phyloP scores from a whole-genome alignment of 2,113 vertebrate species.

The Trematocara unimaculatum region DNA sequence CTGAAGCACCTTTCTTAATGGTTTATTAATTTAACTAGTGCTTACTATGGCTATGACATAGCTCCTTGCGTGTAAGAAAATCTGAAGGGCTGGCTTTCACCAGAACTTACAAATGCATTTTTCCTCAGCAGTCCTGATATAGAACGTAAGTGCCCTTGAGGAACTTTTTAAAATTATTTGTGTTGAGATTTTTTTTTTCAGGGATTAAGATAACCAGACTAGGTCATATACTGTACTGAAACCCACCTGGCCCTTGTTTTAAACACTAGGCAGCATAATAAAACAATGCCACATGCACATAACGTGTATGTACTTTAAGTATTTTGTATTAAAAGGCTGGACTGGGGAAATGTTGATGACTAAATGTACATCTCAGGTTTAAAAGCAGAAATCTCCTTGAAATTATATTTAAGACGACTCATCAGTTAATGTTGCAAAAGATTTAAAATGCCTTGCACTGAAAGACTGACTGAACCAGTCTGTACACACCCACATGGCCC shows the following conservation, averaged over 20 bases:
- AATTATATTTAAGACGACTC: background rate
- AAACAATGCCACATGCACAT: background rate
- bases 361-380: background rate
- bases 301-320: fast-evolving
- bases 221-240: background rate
- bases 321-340: background rate
- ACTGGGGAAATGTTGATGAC: background rate
- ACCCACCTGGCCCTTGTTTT: background rate
- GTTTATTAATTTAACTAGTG: background rate
- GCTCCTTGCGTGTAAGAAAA: fast-evolving
- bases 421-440: background rate
- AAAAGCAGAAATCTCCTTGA: background rate
- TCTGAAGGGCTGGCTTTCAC: background rate
- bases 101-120: background rate
- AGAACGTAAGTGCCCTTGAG: background rate
- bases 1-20: fast-evolving
- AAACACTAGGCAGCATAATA: background rate
- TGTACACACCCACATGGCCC: background rate
- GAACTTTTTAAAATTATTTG: background rate
- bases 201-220: background rate
- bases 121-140: background rate
- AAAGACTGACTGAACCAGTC: background rate
- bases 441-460: background rate
- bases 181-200: background rate
- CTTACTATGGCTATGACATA: background rate